Percentiles rank a stretch among this genome's conserved stretches.
These are phyloP conservation scores for Cacatua alba DNA, from an alignment of 2,113 vertebrate genomes.

Conservation along the genomic window DNA sequence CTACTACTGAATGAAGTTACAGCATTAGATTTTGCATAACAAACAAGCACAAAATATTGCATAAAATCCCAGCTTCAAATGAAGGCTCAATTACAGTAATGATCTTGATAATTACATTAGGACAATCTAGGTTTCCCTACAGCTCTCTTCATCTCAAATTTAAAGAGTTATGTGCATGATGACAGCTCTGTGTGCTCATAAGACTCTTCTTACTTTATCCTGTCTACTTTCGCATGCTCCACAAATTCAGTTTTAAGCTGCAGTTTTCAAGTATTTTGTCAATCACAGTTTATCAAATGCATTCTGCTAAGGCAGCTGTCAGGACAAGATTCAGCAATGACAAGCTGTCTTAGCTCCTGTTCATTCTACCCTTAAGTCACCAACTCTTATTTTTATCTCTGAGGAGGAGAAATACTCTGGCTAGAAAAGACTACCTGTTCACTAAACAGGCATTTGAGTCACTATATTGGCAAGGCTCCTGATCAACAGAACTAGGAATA, in stretches of 20 bases:
- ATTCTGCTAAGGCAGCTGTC: slow-evolving; percentile 71
- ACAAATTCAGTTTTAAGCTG: slow-evolving; percentile 58
- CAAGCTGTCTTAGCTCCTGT: slow-evolving; percentile 63
- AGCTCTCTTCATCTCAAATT: neutral
- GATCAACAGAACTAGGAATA: slow-evolving; percentile 37
- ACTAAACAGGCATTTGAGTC: slow-evolving; percentile 13
- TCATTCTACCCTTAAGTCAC: slow-evolving; percentile 51
- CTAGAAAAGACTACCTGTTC: slow-evolving; percentile 58
- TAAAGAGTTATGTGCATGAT: neutral
- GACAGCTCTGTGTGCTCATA: slow-evolving; percentile 36
- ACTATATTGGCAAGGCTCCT: slow-evolving; percentile 19
- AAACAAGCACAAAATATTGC: neutral
- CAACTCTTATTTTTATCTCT: slow-evolving; percentile 57
- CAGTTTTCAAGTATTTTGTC: slow-evolving; percentile 72
- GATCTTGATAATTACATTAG: slow-evolving; percentile 14
- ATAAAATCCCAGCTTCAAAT: neutral
- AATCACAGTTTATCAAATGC: slow-evolving; percentile 74
- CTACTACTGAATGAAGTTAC: neutral
- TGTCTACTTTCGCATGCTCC: slow-evolving; percentile 42
- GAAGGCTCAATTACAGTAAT: neutral
- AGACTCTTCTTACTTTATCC: slow-evolving; percentile 54
- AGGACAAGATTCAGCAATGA: slow-evolving; percentile 67
- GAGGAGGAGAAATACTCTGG: slow-evolving; percentile 31
- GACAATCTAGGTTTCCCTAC: neutral
- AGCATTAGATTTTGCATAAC: neutral